Evolutionary conservation across 2,113 vertebrate genomes (phyloP).

Genomic region (Scartelaos histophorus): DNA sequence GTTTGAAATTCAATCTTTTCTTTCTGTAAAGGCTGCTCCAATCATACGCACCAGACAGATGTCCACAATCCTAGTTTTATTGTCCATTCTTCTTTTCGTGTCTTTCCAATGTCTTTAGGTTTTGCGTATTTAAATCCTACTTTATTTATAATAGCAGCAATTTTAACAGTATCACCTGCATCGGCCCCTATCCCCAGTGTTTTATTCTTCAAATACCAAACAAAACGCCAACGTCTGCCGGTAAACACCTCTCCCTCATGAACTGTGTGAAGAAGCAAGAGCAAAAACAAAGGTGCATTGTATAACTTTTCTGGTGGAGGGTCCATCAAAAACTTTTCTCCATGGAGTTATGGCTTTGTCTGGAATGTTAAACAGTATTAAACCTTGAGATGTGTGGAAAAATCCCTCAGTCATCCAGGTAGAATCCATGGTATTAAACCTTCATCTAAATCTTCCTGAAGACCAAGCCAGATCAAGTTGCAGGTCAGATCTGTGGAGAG

Average conservation of each 20-base stretch:
- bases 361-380: too few relatives aligned
- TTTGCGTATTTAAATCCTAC: slow-evolving; percentile 30
- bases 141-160: slow-evolving; percentile 63
- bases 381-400: too few relatives aligned
- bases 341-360: too few relatives aligned
- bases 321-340: too few relatives aligned
- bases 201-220: slow-evolving; percentile 36
- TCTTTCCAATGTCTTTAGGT: neutral
- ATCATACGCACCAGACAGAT: slow-evolving; percentile 18
- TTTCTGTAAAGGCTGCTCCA: neutral
- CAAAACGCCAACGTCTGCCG: slow-evolving; percentile 13
- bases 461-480: too few relatives aligned
- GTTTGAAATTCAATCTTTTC: slow-evolving; percentile 30
- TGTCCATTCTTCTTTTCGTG: slow-evolving; percentile 22
- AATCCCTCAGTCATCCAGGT: too few relatives aligned
- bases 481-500: too few relatives aligned
- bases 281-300: slow-evolving; percentile 8
- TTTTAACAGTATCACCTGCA: slow-evolving; percentile 29
- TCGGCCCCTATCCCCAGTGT: slow-evolving; percentile 5
- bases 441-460: too few relatives aligned
- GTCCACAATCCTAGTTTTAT: neutral
- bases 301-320: too few relatives aligned
- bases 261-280: slow-evolving; percentile 41
- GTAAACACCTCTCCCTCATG: slow-evolving; percentile 46
- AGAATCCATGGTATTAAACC: too few relatives aligned